Percentiles rank a stretch among this genome's conserved stretches.
Evolutionary conservation across 2,888 invertebrate genomes (phyloP).

Genomic region (Sinelater perroti): DNA sequence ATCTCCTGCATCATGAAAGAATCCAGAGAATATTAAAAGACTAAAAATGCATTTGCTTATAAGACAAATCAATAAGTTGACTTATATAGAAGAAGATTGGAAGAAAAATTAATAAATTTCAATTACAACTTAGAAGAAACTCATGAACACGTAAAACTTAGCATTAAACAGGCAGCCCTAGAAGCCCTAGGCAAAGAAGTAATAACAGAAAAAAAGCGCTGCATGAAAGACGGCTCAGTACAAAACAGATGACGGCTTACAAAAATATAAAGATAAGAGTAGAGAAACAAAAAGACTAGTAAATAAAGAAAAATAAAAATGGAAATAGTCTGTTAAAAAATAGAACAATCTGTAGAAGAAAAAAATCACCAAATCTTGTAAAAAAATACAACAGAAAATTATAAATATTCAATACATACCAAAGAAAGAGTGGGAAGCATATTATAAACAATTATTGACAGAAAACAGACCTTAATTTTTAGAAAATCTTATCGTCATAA

Average conservation of each 20-base stretch:
- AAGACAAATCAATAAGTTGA: no score
- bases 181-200: conserved; percentile 2
- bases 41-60: no score
- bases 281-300: not conserved
- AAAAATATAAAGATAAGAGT: not conserved
- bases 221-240: not conserved
- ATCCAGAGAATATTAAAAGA: no score
- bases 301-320: conserved; percentile 6
- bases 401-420: not conserved
- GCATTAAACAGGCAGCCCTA: not conserved
- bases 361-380: not conserved
- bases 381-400: not conserved
- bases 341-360: conserved; percentile 8
- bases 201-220: conserved; percentile 1
- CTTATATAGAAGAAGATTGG: not conserved
- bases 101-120: not conserved
- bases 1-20: no score
- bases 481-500: no score
- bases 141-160: not conserved
- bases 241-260: not conserved
- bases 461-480: not conserved
- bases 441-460: not conserved
- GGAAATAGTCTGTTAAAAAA: not conserved
- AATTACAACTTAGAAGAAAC: not conserved
- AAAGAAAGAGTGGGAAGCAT: not conserved